Evolutionary conservation across 2,888 invertebrate species (phyloP).

Genomic region (Sarcophaga caerulescens): DNA sequence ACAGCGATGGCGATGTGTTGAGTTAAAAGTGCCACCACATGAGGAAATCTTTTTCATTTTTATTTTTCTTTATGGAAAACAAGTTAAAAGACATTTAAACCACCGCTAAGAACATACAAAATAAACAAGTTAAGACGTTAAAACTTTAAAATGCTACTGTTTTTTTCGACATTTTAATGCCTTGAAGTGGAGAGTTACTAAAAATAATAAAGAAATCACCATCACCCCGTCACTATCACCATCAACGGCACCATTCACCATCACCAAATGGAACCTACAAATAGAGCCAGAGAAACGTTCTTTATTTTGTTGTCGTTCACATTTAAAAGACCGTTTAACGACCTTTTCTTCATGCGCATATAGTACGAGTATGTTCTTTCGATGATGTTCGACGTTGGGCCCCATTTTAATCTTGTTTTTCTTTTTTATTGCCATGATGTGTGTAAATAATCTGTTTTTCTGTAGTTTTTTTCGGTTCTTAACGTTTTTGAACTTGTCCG

Average conservation of each 20-base stretch:
- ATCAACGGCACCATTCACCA: background rate
- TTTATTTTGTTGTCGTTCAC: constrained; percentile 13
- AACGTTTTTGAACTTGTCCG: constrained; percentile 55
- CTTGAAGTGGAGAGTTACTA: background rate
- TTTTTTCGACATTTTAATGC: constrained; percentile 1
- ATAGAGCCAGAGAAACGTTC: constrained; percentile 14
- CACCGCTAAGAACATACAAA: constrained; percentile 19
- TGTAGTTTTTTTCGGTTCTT: background rate
- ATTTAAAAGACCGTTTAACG: constrained; percentile 65
- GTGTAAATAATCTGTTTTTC: constrained; percentile 9
- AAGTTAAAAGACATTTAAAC: constrained; percentile 46
- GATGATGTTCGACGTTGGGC: constrained; percentile 33
- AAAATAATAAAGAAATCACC: constrained; percentile 33
- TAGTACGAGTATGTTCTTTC: background rate
- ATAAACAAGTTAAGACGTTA: constrained; percentile 48
- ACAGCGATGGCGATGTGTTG: background rate
- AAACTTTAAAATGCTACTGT: constrained; percentile 57
- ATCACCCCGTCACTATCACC: background rate
- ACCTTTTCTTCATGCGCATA: constrained; percentile 34
- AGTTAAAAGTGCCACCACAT: constrained; percentile 3
- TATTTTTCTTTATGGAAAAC: constrained; percentile 13
- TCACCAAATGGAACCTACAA: constrained; percentile 8
- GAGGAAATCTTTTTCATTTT: constrained; percentile 13
- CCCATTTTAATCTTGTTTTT: constrained; percentile 50
- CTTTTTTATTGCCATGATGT: constrained; percentile 3